Percentiles rank a stretch among this genome's conserved stretches.
Conservation (phyloP, 2,113 vertebrate species). For the Phyllostomus hastatus region DNA sequence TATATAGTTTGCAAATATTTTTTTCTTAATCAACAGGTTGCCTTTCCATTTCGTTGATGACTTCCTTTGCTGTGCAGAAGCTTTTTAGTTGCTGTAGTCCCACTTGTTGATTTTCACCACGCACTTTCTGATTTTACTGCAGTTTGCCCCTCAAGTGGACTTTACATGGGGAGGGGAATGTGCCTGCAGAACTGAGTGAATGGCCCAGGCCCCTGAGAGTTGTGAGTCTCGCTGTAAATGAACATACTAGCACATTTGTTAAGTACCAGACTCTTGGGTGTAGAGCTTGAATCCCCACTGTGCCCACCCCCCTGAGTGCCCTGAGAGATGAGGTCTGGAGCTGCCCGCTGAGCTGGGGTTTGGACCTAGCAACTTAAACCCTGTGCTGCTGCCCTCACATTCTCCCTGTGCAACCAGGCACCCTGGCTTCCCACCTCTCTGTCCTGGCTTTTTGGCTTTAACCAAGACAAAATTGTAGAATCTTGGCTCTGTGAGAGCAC, state of each 20-base stretch:
- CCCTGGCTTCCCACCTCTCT: background rate
- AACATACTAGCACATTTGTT: background rate
- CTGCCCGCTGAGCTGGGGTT: background rate
- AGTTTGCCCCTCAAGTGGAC: background rate
- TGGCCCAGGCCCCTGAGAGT: background rate
- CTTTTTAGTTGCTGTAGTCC: background rate
- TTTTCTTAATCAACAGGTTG: background rate
- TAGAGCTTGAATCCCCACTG: background rate
- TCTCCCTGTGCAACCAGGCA: background rate
- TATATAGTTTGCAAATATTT: background rate
- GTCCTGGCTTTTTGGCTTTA: background rate
- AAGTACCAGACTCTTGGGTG: background rate
- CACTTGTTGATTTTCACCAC: background rate
- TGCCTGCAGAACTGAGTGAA: background rate
- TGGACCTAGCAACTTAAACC: background rate
- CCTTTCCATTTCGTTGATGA: background rate
- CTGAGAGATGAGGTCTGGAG: background rate
- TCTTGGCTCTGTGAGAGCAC: background rate
- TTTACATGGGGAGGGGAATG: background rate
- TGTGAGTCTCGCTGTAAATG: background rate
- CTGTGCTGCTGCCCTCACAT: accelerated
- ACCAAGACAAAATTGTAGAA: background rate
- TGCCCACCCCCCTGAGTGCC: background rate
- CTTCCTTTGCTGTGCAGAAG: background rate
- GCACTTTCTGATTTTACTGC: background rate